Evolutionary conservation across 2,113 vertebrate species (phyloP).

Genomic region (Prionailurus bengalensis): DNA sequence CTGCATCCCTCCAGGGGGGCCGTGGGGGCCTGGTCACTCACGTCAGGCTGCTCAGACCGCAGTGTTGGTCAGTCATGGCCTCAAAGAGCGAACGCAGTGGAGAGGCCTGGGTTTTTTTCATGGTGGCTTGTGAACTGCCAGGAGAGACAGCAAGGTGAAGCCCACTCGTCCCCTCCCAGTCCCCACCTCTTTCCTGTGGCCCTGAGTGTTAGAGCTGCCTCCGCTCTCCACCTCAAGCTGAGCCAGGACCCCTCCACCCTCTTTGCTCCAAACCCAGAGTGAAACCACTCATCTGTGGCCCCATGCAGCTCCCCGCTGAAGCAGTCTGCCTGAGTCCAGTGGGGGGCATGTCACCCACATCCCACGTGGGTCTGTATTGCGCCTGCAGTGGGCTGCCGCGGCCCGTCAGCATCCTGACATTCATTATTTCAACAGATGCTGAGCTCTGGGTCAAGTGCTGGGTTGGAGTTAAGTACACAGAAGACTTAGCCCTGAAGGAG

Average conservation of each 20-base stretch:
- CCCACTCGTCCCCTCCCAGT: rapidly evolving
- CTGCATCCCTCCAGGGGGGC: background rate
- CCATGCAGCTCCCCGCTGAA: rapidly evolving
- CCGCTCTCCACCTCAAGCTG: background rate
- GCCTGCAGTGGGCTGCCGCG: background rate
- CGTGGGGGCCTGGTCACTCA: constrained; percentile 2
- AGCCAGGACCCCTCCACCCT: background rate
- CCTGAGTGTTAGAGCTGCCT: no score
- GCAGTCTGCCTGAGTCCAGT: background rate
- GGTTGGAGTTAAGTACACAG: background rate
- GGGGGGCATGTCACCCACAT: background rate
- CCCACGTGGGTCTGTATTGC: background rate
- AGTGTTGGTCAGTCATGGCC: constrained; percentile 36
- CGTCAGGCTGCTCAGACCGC: constrained; percentile 59
- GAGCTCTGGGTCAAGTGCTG: background rate
- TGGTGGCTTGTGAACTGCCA: background rate
- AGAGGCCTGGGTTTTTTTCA: background rate
- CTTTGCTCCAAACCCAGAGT: background rate
- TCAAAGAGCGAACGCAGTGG: constrained; percentile 61
- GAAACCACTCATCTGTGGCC: background rate
- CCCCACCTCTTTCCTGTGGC: background rate
- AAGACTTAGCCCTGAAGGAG: background rate
- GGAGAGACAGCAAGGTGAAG: background rate
- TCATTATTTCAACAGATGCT: background rate
- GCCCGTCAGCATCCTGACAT: no score